Evolutionary conservation across 2,113 vertebrate species (phyloP).

Genomic region (Mormyrus iriodes): DNA sequence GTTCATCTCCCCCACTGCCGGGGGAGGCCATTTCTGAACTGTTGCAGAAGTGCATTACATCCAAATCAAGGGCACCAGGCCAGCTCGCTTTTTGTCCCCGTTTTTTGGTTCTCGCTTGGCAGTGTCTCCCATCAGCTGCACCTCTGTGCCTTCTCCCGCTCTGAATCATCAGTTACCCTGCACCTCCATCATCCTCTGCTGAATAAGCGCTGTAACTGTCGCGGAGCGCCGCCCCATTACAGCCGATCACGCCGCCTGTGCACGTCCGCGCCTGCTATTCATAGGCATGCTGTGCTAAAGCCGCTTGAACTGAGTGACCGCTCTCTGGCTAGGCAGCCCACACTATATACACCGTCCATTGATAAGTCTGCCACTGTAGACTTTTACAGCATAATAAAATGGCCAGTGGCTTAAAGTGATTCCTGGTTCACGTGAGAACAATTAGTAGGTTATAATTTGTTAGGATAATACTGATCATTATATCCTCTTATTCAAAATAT

Average conservation of each 20-base stretch:
- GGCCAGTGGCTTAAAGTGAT: not conserved
- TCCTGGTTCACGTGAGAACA: not conserved
- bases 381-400: not conserved
- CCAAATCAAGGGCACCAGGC: conserved; percentile 8
- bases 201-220: not conserved
- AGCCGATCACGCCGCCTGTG: not conserved
- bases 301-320: not conserved
- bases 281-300: not conserved
- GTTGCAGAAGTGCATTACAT: conserved; percentile 3
- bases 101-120: not conserved
- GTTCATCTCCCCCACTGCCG: conserved; percentile 30
- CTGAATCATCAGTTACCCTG: not conserved
- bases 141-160: not conserved
- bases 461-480: not conserved
- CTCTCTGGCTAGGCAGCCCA: not conserved
- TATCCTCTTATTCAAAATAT: not conserved
- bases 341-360: not conserved
- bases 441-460: not conserved
- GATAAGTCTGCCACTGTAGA: not conserved
- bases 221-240: not conserved
- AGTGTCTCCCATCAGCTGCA: not conserved
- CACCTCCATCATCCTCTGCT: not conserved
- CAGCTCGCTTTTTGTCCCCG: not conserved
- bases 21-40: conserved; percentile 35
- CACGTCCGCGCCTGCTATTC: not conserved